Evolutionary conservation across 2,797 vertebrate species (phyloP), one percentile per base, ranked within the genome.

Genomic region (Ara ararauna): DNA sequence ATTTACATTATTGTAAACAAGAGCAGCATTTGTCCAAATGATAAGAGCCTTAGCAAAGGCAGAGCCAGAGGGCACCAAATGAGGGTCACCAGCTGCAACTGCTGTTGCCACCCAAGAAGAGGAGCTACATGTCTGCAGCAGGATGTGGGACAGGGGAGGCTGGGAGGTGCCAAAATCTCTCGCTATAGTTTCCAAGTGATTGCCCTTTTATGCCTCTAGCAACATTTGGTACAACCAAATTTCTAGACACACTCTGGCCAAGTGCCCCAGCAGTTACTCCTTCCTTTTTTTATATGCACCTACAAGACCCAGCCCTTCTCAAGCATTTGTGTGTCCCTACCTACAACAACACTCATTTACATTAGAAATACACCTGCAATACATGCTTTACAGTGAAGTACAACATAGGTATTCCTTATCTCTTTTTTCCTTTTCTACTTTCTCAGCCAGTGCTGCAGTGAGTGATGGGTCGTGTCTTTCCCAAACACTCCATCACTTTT

Each of bases 31-130:
- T 62, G 60, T 61, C 83, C 90, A 51, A 18, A 76, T 1, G 48
- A 51, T 47, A 27, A 76, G 77, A 38, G 83, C 74, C 32, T 80
- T 9, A 54, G 85, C 8, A 3, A 66, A 74, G 87, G 78, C 74
- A 87, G 77, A 93, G 91, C 79, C 87, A 68, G 76, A 89, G 88
- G 88, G 77, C 83, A 85, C 71, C 27, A 5, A 75, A 22, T 0
- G 17, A 76, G 92, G 77, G 83, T 50, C 94, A 86, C 76, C 94
- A 87, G 93, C 91, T 90, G 94, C 90, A 30, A 5, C 40, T 2
- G 66, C 78, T 40, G 79, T 19, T 78, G 88, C 79, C 93, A 84
- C 76, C 88, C 94, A 34, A 82, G 90, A 68, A 66, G 90, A 82
- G 71, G 17, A 91, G 77, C 72, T 38, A 5, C 51, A 58, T 1